A percentile compares a stretch with the other conserved stretches of the same genome.
Conservation (phyloP, 2,797 vertebrate species). For the Enteromius paludinosus region DNA sequence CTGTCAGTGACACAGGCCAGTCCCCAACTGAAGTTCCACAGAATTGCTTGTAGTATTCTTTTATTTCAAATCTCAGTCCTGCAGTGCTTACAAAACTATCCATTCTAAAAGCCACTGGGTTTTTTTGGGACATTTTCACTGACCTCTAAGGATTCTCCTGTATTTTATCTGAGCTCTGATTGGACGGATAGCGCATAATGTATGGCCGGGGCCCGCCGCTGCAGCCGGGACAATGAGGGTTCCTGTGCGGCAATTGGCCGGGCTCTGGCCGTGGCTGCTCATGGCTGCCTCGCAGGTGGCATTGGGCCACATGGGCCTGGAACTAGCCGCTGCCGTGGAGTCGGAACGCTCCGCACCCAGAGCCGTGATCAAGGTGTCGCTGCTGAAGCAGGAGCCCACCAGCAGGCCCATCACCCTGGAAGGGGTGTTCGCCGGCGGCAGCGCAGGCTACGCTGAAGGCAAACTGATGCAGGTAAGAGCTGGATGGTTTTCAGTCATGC, state of each 20-base stretch:
- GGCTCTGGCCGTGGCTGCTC: conserved; percentile 93
- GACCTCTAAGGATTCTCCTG: conserved; percentile 2
- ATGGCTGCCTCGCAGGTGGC: conserved; percentile 91
- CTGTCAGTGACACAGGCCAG: conserved; percentile 69
- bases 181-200: conserved; percentile 83
- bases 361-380: conserved; percentile 91
- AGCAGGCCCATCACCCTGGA: conserved; percentile 86
- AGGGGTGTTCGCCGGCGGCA: conserved; percentile 90
- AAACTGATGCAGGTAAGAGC: conserved; percentile 92
- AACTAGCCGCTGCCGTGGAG: conserved; percentile 79
- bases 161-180: conserved; percentile 12
- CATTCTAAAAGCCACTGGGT: background rate
- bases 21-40: background rate
- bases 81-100: background rate
- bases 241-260: conserved; percentile 90
- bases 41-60: too few relatives aligned
- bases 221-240: conserved; percentile 95
- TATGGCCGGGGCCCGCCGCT: conserved; percentile 87
- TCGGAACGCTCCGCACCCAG: conserved; percentile 85
- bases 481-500: background rate
- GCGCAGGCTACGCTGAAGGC: conserved; percentile 88
- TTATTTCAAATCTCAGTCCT: background rate
- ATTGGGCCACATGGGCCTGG: conserved; percentile 85
- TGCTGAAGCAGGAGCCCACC: conserved; percentile 86
- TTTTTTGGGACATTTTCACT: background rate